phyloP scores from a whole-genome alignment of 2,888 invertebrate species.

The Mythimna loreyi region DNA sequence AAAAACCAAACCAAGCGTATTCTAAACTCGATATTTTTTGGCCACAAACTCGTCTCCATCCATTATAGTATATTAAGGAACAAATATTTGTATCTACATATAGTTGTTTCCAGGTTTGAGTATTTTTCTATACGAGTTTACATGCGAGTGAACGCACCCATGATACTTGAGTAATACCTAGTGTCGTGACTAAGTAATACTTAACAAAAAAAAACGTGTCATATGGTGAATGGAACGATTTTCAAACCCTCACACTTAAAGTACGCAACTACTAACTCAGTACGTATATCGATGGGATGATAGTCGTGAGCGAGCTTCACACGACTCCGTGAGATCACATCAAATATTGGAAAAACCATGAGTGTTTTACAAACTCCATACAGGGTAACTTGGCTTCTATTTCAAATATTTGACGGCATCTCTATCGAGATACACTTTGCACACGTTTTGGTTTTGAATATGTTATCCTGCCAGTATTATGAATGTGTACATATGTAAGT shows the following conservation, averaged over 20 bases:
- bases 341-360: slow-evolving; percentile 59
- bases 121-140: too few species aligned
- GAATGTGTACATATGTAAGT: not conserved
- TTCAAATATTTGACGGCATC: slow-evolving; percentile 39
- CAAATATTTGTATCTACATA: too few species aligned
- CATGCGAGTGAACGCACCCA: too few species aligned
- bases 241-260: not conserved
- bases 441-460: slow-evolving; percentile 19
- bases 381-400: slow-evolving; percentile 36
- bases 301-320: slow-evolving; percentile 20
- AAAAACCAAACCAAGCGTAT: too few species aligned
- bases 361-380: slow-evolving; percentile 49
- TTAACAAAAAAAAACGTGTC: too few species aligned
- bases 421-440: slow-evolving; percentile 1
- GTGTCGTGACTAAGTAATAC: too few species aligned
- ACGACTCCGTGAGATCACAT: slow-evolving; percentile 42
- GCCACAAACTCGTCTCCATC: too few species aligned
- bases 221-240: not conserved
- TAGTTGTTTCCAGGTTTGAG: too few species aligned
- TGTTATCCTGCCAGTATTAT: not conserved
- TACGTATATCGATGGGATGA: not conserved
- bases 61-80: too few species aligned
- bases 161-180: too few species aligned
- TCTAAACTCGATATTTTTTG: too few species aligned
- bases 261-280: not conserved